Conservation (phyloP, 2,797 vertebrate species). For the Amniataba percoides region DNA sequence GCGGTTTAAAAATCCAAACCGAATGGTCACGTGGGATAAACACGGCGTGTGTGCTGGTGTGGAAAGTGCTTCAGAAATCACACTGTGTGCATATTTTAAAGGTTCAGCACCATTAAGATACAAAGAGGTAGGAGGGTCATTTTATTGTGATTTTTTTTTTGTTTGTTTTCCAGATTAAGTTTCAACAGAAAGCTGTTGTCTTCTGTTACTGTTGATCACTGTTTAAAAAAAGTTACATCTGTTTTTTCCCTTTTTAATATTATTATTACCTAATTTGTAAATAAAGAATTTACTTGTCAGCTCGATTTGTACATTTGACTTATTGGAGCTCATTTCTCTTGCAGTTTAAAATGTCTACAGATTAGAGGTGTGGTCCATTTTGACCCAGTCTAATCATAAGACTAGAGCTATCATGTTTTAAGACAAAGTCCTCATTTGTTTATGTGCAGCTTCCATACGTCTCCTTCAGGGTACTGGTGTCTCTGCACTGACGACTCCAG, state of each 20-base stretch:
- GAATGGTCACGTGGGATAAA: background rate
- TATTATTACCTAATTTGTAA: constrained; percentile 46
- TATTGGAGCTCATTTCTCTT: background rate
- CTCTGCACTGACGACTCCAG: constrained; percentile 85
- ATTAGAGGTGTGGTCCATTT: background rate
- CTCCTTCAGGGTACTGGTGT: constrained; percentile 87
- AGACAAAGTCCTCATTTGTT: constrained; percentile 30
- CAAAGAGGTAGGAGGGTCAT: too few relatives aligned
- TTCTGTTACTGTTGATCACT: background rate
- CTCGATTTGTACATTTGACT: background rate
- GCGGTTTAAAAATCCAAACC: constrained; percentile 85
- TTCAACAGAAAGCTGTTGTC: background rate
- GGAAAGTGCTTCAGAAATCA: background rate
- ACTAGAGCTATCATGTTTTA: background rate
- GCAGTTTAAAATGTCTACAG: background rate
- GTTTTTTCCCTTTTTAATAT: constrained; percentile 3
- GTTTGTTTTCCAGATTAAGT: background rate
- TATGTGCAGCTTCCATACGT: constrained; percentile 82
- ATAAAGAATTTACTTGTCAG: constrained; percentile 48
- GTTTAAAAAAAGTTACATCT: background rate
- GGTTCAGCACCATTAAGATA: background rate
- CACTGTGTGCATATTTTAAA: background rate
- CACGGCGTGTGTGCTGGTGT: background rate
- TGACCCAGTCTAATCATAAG: background rate
- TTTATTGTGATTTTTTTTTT: background rate